Evolutionary conservation across 2,888 invertebrate genomes (phyloP).

Genomic region (Antheraea assamensis): DNA sequence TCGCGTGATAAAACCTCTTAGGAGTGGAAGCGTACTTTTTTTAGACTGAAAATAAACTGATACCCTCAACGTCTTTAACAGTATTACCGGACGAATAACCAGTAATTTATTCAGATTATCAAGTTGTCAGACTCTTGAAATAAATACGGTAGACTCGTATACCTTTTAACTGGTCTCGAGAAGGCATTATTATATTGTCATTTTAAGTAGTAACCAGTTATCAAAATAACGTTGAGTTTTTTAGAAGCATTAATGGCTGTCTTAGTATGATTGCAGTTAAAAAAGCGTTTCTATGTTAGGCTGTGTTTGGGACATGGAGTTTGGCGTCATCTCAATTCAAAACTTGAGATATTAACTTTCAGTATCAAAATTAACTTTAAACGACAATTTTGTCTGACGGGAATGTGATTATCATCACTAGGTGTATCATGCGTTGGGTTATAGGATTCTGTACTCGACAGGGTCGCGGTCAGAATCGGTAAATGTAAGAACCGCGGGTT

Average conservation of each 20-base stretch:
- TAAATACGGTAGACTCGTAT: neutral
- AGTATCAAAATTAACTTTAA: neutral
- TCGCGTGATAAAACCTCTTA: conserved; percentile 8
- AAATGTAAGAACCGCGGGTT: no score
- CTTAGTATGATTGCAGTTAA: neutral
- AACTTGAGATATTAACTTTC: neutral
- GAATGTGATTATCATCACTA: neutral
- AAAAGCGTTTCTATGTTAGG: neutral
- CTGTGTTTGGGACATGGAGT: neutral
- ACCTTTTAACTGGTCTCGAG: neutral
- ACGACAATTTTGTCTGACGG: neutral
- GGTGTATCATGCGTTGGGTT: no score
- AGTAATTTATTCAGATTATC: conserved; percentile 5
- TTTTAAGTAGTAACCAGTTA: neutral
- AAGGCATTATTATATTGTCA: conserved; percentile 9
- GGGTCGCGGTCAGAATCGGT: no score
- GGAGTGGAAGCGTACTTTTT: neutral
- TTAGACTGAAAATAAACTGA: neutral
- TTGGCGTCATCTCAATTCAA: neutral
- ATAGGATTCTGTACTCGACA: no score
- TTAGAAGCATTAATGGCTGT: neutral
- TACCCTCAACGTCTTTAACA: neutral
- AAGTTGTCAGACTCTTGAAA: conserved; percentile 7
- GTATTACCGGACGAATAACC: neutral
- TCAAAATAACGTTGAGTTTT: neutral